phyloP scores from a whole-genome alignment of 2,797 vertebrate species.

The Hydrophis major region DNA sequence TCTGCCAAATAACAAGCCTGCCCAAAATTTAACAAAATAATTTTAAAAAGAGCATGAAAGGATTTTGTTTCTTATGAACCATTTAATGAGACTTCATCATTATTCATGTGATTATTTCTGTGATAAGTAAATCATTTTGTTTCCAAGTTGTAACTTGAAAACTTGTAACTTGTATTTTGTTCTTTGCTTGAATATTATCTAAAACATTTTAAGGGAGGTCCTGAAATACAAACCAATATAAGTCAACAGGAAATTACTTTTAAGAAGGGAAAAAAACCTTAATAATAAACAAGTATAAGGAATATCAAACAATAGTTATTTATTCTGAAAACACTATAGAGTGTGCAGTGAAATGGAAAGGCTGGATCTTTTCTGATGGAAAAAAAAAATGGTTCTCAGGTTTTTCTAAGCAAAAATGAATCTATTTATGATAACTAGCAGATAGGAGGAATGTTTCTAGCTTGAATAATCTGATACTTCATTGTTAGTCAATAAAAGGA shows the following conservation, averaged over 20 bases:
- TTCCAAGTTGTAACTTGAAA: conserved; percentile 46
- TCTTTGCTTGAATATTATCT: neutral
- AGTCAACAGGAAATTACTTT: neutral
- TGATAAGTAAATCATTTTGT: conserved; percentile 50
- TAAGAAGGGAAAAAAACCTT: neutral
- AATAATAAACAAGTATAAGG: neutral
- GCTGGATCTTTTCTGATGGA: neutral
- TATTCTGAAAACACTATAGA: neutral
- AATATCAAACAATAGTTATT: neutral
- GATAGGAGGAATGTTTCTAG: neutral
- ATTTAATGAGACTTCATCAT: conserved; percentile 60
- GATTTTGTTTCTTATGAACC: conserved; percentile 62
- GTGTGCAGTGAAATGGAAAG: neutral
- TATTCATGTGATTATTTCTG: conserved; percentile 66
- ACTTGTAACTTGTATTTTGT: conserved; percentile 26
- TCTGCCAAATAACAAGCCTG: conserved; percentile 61
- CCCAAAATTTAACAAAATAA: conserved; percentile 30
- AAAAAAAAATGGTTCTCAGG: neutral
- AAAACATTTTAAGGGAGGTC: neutral
- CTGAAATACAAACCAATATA: conserved; percentile 3
- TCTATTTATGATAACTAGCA: neutral
- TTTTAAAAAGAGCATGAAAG: conserved; percentile 52
- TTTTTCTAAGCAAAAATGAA: neutral
- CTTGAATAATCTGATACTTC: neutral
- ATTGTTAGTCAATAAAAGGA: neutral